These are phyloP conservation scores for Cotesia vestalis DNA, from an alignment of 1,140 invertebrate genomes.

Conservation along the genomic window DNA sequence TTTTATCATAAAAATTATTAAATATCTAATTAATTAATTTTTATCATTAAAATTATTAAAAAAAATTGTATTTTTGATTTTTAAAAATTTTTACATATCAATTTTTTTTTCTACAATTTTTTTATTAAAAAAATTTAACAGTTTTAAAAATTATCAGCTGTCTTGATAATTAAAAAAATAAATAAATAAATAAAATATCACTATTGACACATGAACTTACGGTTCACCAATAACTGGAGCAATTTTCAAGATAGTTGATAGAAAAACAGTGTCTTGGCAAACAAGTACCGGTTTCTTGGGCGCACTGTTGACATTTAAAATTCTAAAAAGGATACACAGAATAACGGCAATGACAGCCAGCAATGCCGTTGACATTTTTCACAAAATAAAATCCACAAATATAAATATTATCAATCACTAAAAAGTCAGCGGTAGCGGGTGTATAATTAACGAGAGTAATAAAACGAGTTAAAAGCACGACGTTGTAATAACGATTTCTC, in stretches of 20 bases:
- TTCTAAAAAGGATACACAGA: slow-evolving; percentile 80
- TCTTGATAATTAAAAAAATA: too few species aligned
- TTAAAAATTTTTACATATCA: too few species aligned
- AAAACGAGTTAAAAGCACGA: too few species aligned
- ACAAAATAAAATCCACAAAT: not conserved
- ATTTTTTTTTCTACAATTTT: too few species aligned
- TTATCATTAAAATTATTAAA: too few species aligned
- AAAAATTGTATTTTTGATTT: too few species aligned
- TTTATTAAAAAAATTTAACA: not conserved
- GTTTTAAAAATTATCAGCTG: not conserved
- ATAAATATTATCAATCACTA: not conserved
- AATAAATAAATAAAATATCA: not conserved
- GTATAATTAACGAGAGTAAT: too few species aligned
- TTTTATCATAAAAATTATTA: too few species aligned
- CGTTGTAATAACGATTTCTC: too few species aligned
- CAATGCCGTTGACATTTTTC: slow-evolving; percentile 77
- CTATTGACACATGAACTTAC: slow-evolving; percentile 71
- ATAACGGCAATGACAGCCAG: slow-evolving; percentile 80
- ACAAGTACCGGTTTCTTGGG: slow-evolving; percentile 77
- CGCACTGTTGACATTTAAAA: slow-evolving; percentile 83
- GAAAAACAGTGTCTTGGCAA: slow-evolving; percentile 78
- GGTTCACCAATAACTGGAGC: slow-evolving; percentile 79
- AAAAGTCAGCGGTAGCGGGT: too few species aligned
- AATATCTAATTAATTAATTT: too few species aligned
- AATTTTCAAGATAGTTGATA: slow-evolving; percentile 78